phyloP scores from a whole-genome alignment of 1,140 invertebrate genomes.

The Ladona fulva region DNA sequence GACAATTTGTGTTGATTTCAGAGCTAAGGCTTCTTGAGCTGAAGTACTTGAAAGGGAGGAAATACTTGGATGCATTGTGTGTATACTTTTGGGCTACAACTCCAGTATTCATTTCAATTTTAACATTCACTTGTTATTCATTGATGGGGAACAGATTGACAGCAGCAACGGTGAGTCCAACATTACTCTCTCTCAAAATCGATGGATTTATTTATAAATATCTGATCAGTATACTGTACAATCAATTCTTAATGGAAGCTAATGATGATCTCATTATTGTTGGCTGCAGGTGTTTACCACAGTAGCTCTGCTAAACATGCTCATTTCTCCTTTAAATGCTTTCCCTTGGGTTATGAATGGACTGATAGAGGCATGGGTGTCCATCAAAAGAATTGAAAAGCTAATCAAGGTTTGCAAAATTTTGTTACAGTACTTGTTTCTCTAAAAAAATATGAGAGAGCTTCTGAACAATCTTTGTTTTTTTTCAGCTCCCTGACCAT shows the following conservation, averaged over 20 bases:
- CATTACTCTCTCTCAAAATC: slow-evolving; percentile 8
- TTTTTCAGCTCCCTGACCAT: slow-evolving; percentile 51
- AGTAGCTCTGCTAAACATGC: slow-evolving; percentile 89
- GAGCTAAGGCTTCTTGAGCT: slow-evolving; percentile 61
- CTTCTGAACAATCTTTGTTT: slow-evolving; percentile 19
- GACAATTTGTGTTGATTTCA: slow-evolving; percentile 30
- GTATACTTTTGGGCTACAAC: slow-evolving; percentile 99
- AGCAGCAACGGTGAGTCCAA: slow-evolving; percentile 63
- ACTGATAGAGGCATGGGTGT: slow-evolving; percentile 87
- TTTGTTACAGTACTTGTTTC: not conserved
- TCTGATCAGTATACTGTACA: not conserved
- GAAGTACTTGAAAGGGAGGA: slow-evolving; percentile 68
- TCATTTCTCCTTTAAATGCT: slow-evolving; percentile 91
- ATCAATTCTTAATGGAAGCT: not conserved
- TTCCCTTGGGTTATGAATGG: slow-evolving; percentile 99
- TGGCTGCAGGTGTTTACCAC: slow-evolving; percentile 74
- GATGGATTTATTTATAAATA: not conserved
- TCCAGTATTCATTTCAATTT: slow-evolving; percentile 86
- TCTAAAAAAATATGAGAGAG: not conserved
- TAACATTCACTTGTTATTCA: slow-evolving; percentile 86
- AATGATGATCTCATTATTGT: slow-evolving; percentile 9
- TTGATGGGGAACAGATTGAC: slow-evolving; percentile 69
- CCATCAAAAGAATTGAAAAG: slow-evolving; percentile 69
- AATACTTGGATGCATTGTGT: slow-evolving; percentile 97
- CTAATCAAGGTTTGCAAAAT: slow-evolving; percentile 38